Percentiles rank a stretch among this genome's conserved stretches.
These are phyloP conservation scores for Zoanthus solanderi DNA, from an alignment of 92 coral and sea anemone species.

Conservation along the genomic window DNA sequence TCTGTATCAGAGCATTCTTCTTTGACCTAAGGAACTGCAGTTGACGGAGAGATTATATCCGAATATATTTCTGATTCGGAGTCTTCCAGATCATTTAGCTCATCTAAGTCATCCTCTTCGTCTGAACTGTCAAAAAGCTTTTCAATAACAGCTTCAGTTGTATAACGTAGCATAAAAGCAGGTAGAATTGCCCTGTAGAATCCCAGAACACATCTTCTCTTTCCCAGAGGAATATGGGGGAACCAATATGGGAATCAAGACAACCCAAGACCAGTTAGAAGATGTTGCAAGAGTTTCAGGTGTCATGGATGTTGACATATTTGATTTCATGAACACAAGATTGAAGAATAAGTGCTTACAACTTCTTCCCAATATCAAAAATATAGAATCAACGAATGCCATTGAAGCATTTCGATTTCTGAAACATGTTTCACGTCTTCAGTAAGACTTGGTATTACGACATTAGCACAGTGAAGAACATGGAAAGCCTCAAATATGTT, in stretches of 20 bases:
- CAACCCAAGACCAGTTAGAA: slow-evolving; percentile 60
- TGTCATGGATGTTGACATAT: slow-evolving; percentile 45
- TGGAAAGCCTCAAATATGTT: no score
- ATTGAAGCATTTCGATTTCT: slow-evolving; percentile 70
- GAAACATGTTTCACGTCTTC: neutral
- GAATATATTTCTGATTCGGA: neutral
- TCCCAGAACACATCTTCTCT: slow-evolving; percentile 77
- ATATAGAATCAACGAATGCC: slow-evolving; percentile 71
- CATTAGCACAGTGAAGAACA: no score
- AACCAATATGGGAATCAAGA: slow-evolving; percentile 58
- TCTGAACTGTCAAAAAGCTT: neutral
- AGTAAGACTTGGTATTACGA: no score
- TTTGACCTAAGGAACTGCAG: neutral
- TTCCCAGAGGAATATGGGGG: slow-evolving; percentile 39
- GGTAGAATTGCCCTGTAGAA: slow-evolving; percentile 58
- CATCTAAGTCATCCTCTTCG: neutral
- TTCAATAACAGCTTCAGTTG: neutral
- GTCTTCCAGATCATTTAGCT: neutral
- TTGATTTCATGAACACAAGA: slow-evolving; percentile 49
- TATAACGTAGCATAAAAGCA: neutral
- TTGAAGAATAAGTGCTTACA: slow-evolving; percentile 59
- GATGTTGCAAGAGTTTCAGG: slow-evolving; percentile 73
- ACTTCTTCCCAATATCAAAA: slow-evolving; percentile 60
- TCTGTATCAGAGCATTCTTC: neutral
- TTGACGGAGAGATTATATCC: neutral